These are phyloP conservation scores for Nudaria mundana DNA, from an alignment of 2,888 invertebrate genomes.

Conservation along the genomic window DNA sequence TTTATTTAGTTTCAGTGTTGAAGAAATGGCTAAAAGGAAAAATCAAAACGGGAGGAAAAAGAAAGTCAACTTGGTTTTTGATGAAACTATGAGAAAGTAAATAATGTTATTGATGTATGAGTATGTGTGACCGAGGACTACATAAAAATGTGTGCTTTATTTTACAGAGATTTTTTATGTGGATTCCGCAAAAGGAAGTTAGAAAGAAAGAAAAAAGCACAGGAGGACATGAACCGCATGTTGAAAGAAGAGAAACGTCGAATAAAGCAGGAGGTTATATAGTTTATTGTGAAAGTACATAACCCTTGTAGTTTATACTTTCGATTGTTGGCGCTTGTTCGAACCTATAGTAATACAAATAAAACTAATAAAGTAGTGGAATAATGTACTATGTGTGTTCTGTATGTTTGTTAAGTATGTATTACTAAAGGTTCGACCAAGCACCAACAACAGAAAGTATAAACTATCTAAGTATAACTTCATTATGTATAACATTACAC, in stretches of 20 bases:
- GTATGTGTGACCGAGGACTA: no score
- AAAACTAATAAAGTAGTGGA: no score
- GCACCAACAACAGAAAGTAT: no score
- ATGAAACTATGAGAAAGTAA: conserved; percentile 70
- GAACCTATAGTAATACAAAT: no score
- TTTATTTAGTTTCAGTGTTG: background rate
- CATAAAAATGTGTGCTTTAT: conserved; percentile 1
- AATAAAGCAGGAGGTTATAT: conserved; percentile 86
- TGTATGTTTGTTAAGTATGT: no score
- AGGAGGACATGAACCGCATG: conserved; percentile 85
- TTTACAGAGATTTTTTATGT: conserved; percentile 87
- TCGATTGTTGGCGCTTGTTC: no score
- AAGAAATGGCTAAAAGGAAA: conserved; percentile 60
- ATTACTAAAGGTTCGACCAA: no score
- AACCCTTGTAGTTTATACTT: no score
- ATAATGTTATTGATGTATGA: conserved; percentile 18
- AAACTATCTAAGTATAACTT: no score
- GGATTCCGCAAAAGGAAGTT: conserved; percentile 91
- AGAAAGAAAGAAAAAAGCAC: conserved; percentile 87
- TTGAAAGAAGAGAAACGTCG: conserved; percentile 89
- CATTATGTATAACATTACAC: no score
- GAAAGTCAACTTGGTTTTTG: conserved; percentile 67
- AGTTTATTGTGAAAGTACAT: no score
- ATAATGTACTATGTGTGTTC: no score
- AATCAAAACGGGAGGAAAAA: conserved; percentile 54